Evolutionary conservation across 2,888 invertebrate genomes (phyloP), one percentile per base, ranked within the genome.

Genomic region (Danaus chrysippus): DNA sequence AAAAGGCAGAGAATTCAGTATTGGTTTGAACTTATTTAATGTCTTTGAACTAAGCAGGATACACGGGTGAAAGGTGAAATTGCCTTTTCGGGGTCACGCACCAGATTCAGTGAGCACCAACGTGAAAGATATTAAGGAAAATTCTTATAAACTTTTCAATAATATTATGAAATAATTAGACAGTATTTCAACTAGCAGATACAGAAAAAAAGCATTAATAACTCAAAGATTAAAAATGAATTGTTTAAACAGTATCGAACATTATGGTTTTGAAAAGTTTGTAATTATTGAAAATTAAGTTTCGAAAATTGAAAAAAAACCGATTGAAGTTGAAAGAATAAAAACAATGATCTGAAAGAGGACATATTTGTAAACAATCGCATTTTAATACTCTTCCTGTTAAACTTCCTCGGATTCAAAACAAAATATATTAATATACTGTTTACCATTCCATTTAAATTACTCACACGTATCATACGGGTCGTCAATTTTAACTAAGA

Each of bases 341-440:
- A 49, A 65, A 54, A 54, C 66, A 56, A 63, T 66, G 61, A 63
- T 63, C 66, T 56, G 19, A 53, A 19, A 59, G 59, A 15, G 46
- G 41, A 54, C 61, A 52, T 61, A 59, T 66, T 63, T 61, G 43
- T 61, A 63, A 66, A 63, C 63, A 66, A 17, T 23, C 42, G 53
- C 65, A 52, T 52, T 54, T 42, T 58, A 59, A 17, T 49, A 19
- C 41, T 60, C 62, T 55, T 63, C 60, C 61, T 41, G 61, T 54
- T 59, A 41, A 59, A 59, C 59, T 66, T 59, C 59, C 62, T 61
- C 10, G 42, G 19, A 54, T 46, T 46, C 23, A 13, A 43, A 55
- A 59, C 54, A 54, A 59, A 55, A 15, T 15, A 55, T 54, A 59
- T n/a, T 44, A 41, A 8, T 46, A 12, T 42, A 19, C 15, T 58